These are phyloP conservation scores for Diabrotica virgifera DNA, from an alignment of 1,140 invertebrate species.

Conservation along the genomic window DNA sequence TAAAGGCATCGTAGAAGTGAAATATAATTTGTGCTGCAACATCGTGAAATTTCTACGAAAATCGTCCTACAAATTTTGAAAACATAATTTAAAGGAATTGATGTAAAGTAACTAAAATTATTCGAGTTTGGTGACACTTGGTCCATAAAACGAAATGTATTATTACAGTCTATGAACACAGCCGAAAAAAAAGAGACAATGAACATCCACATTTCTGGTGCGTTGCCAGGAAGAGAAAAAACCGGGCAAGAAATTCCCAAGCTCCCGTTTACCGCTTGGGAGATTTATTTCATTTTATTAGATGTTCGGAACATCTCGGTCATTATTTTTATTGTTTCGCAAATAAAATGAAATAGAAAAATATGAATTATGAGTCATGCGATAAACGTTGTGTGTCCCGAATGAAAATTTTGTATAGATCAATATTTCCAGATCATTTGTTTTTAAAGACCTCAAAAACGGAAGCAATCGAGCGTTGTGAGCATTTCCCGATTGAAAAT, in stretches of 20 bases:
- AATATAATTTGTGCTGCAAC: no score
- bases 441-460: conserved; percentile 3
- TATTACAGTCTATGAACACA: conserved; percentile 4
- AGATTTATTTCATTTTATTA: conserved; percentile 4
- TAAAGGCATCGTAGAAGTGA: no score
- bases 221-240: conserved; percentile 6
- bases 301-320: not conserved
- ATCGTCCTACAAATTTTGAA: no score
- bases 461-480: conserved; percentile 3
- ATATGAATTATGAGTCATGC: conserved; percentile 4
- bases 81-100: no score
- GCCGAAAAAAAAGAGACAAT: not conserved
- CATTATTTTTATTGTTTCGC: conserved; percentile 5
- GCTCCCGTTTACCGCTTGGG: not conserved
- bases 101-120: no score
- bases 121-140: no score
- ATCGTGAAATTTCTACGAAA: no score
- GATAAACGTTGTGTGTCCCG: not conserved
- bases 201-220: conserved; percentile 4
- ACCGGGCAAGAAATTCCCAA: not conserved
- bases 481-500: conserved; percentile 5
- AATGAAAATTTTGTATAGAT: not conserved
- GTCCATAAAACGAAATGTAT: not conserved
- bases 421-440: conserved; percentile 8
- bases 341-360: conserved; percentile 4